A percentile compares a stretch with the other conserved stretches of the same genome.
Evolutionary conservation across 2,113 vertebrate genomes (phyloP).

Genomic region (Carollia perspicillata): DNA sequence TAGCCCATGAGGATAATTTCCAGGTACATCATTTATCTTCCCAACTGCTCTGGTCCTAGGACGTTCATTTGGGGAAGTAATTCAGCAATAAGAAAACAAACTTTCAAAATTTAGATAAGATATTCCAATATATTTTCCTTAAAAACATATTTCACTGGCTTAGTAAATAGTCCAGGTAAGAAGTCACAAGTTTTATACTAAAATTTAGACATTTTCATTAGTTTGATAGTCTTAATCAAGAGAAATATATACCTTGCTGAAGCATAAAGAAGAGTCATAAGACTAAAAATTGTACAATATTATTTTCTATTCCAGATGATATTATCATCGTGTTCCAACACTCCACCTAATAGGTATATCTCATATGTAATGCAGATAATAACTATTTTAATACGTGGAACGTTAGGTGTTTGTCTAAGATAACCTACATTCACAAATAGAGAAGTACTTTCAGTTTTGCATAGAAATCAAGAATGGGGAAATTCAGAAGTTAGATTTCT

Average conservation of each 20-base stretch:
- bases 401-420: not conserved
- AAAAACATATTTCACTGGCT: not conserved
- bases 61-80: not conserved
- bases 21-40: not conserved
- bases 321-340: not conserved
- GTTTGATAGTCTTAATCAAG: not conserved
- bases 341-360: not conserved
- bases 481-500: slow-evolving; percentile 25
- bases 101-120: not conserved
- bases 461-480: not conserved
- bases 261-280: not conserved
- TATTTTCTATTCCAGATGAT: not conserved
- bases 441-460: slow-evolving; percentile 19
- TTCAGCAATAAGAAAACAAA: not conserved
- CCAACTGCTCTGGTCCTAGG: not conserved
- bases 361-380: not conserved
- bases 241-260: not conserved
- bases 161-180: not conserved
- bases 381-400: not conserved
- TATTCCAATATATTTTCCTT: slow-evolving; percentile 11
- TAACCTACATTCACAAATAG: not conserved
- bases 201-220: not conserved
- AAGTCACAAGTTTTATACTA: not conserved
- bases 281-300: not conserved
- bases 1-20: not conserved